Base-by-base conservation (phyloP, 2,113 vertebrate species). In the Amphiprion ocellaris region DNA sequence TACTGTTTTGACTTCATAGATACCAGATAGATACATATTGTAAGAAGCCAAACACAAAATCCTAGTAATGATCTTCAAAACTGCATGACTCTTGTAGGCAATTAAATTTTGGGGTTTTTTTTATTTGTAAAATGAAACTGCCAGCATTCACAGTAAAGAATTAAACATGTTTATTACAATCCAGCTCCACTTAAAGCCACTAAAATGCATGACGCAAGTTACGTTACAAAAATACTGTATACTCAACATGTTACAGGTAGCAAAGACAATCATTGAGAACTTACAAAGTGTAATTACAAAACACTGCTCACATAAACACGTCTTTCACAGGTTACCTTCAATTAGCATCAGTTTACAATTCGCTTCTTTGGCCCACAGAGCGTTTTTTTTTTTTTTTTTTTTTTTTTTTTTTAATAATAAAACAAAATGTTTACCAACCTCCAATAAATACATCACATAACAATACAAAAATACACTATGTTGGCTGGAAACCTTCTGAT, bases 381-480 rank as follows among this genome's bases (percentile, higher is more conserved):
- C 81, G 1, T 7, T 37, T 37, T 37, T 37, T 37, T 37, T 37
- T 37, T 37, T 37, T 37, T 37, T 37, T 30, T 30, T 30, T 1
- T 30, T 30, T 30, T 30, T 2, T 86, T 88, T 79, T 73, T 41
- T 41, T 41, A 2, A 2, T 44, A 5, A 75, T 24, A 19, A 52
- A 56, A 28, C 8, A 3, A 69, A 69, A 63, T 52, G 39, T 56
- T 67, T 19, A 50, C 54, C 23, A 84, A 58, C 65, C 41, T 50
- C 63, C 55, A 87, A 89, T 91, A 92, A 93, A 91, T 89, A 93
- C 77, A 66, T 70, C 73, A 90, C 78, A 83, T 28, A 71, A 89
- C 49, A 74, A 81, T 92, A 91, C 79, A 94, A 93, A 92, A 92
- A 92, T 90, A 87, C 81, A 86, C 54, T 79, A 79, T 69, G 67